Conservation (phyloP, 2,113 vertebrate species). For the Indri indri region DNA sequence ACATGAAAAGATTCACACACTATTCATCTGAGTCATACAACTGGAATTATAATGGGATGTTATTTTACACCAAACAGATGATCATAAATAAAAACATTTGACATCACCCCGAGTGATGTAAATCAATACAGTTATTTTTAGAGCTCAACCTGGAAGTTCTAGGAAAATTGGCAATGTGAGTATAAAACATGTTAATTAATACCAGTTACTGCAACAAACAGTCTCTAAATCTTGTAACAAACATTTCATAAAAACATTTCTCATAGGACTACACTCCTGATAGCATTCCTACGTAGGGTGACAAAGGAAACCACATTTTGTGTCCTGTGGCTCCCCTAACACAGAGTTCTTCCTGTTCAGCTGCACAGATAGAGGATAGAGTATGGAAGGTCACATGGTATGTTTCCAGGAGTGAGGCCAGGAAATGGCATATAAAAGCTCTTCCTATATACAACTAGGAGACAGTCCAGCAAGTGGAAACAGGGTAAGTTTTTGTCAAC, state of each 20-base stretch:
- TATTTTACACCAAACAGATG: not conserved
- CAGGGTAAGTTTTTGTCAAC: too few relatives aligned
- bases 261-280: not conserved
- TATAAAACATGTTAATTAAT: not conserved
- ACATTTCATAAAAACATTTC: not conserved
- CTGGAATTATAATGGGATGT: not conserved
- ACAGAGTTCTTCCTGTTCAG: not conserved
- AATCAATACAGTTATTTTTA: not conserved
- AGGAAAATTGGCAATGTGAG: not conserved
- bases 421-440: not conserved
- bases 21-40: not conserved
- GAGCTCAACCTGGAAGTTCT: not conserved
- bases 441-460: not conserved
- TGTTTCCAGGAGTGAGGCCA: not conserved
- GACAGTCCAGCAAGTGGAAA: too few relatives aligned
- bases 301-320: not conserved
- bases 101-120: not conserved
- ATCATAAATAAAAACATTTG: not conserved
- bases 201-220: not conserved
- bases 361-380: not conserved
- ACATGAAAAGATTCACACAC: not conserved
- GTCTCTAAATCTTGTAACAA: not conserved
- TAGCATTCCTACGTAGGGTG: not conserved
- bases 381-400: not conserved
- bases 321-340: not conserved